Percentiles rank a stretch among this genome's conserved stretches.
phyloP scores from a whole-genome alignment of 2,797 vertebrate genomes.

The Anas georgica region DNA sequence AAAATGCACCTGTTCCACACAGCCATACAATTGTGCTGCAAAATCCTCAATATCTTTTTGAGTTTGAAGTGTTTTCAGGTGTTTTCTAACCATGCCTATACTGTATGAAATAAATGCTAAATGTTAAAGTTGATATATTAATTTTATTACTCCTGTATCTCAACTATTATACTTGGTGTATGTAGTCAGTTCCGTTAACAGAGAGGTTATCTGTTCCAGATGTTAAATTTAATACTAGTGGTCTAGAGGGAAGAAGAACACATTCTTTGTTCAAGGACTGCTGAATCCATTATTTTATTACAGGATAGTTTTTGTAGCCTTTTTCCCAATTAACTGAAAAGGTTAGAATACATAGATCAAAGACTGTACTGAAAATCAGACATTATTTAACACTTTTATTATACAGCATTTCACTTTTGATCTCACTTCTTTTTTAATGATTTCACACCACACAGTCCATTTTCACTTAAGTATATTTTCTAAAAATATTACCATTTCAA shows the following conservation, averaged over 20 bases:
- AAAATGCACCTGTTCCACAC: not conserved
- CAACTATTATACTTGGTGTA: not conserved
- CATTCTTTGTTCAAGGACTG: not conserved
- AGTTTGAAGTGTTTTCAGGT: not conserved
- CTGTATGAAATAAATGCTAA: not conserved
- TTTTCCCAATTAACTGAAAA: not conserved
- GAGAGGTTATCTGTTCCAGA: not conserved
- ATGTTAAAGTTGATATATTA: not conserved
- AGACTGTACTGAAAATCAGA: not conserved
- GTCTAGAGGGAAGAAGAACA: not conserved
- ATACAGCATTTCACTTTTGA: constrained; percentile 5
- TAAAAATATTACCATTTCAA: constrained; percentile 17
- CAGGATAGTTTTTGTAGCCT: not conserved
- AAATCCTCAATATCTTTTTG: not conserved
- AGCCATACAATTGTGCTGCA: not conserved
- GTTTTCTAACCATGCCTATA: not conserved
- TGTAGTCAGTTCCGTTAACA: not conserved
- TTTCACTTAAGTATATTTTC: constrained; percentile 13
- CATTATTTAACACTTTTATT: constrained; percentile 25
- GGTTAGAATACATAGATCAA: constrained; percentile 9
- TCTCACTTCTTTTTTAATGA: constrained; percentile 17
- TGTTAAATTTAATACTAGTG: not conserved
- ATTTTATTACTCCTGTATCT: not conserved
- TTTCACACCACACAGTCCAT: not conserved
- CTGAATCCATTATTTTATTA: not conserved